These are phyloP conservation scores for Ditula angustiorana DNA, from an alignment of 2,888 invertebrate genomes.

Conservation along the genomic window DNA sequence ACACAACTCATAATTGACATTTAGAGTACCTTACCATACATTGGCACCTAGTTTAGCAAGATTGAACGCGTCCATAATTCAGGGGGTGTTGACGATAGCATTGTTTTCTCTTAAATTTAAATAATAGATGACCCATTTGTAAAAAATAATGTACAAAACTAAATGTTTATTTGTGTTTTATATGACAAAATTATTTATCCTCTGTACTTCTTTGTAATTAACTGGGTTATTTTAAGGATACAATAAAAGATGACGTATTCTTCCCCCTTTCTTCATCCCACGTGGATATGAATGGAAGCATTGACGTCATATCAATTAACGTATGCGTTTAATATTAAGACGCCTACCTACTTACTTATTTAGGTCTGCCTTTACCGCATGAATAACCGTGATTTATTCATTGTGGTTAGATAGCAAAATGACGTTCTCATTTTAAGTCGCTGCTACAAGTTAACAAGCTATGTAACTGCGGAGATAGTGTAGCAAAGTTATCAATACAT, in stretches of 20 bases:
- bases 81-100: too few species aligned
- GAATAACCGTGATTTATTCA: neutral
- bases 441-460: too few species aligned
- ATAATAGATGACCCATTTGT: too few species aligned
- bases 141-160: too few species aligned
- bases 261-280: conserved; percentile 15
- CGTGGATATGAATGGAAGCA: conserved; percentile 16
- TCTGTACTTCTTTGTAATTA: neutral
- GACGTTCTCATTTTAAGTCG: neutral
- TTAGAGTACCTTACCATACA: too few species aligned
- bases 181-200: neutral
- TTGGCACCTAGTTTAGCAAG: too few species aligned
- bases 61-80: too few species aligned
- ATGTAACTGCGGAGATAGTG: too few species aligned
- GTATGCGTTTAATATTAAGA: conserved; percentile 10
- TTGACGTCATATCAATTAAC: conserved; percentile 14
- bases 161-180: too few species aligned
- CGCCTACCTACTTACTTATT: conserved; percentile 9
- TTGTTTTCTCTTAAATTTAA: too few species aligned
- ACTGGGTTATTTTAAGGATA: neutral
- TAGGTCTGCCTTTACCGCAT: neutral
- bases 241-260: neutral
- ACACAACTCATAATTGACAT: too few species aligned
- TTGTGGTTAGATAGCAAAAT: neutral
- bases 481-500: too few species aligned